Evolutionary conservation across 2,797 vertebrate genomes (phyloP).

Genomic region (Fistularia tabacaria): DNA sequence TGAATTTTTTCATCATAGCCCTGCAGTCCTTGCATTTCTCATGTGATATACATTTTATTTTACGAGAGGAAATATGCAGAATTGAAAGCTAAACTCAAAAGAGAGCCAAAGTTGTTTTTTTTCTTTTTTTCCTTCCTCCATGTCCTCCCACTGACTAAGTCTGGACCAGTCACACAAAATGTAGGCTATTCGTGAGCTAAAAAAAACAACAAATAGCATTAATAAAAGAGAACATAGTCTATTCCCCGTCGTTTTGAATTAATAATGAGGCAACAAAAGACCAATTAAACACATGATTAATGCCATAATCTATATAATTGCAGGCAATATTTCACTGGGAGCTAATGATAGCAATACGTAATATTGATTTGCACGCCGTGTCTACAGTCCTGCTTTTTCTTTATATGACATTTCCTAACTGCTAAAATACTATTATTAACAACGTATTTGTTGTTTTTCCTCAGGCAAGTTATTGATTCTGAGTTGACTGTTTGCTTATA

Average conservation of each 20-base stretch:
- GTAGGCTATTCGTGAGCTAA: constrained; percentile 11
- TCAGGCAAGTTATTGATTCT: constrained; percentile 25
- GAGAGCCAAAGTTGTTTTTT: not conserved
- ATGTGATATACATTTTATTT: no score
- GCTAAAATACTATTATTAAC: constrained; percentile 52
- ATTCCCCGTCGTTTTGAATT: constrained; percentile 74
- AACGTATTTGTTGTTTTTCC: constrained; percentile 46
- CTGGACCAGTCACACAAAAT: constrained; percentile 34
- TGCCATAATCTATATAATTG: constrained; percentile 78
- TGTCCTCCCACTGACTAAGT: constrained; percentile 25
- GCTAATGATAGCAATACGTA: constrained; percentile 77
- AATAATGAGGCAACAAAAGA: constrained; percentile 77
- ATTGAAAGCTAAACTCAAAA: not conserved
- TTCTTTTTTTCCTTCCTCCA: constrained; percentile 5
- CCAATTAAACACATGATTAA: constrained; percentile 80
- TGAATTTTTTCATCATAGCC: no score
- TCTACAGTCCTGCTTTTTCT: constrained; percentile 67
- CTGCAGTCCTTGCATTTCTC: no score
- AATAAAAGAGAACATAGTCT: constrained; percentile 73
- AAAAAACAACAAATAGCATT: constrained; percentile 51
- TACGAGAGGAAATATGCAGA: no score
- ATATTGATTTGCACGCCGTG: constrained; percentile 73
- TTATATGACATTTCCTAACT: constrained; percentile 54
- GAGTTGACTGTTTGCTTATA: constrained; percentile 20
- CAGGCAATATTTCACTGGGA: constrained; percentile 73